Evolutionary conservation across 2,797 vertebrate genomes (phyloP).

Genomic region (Schizothorax lantsangensis): DNA sequence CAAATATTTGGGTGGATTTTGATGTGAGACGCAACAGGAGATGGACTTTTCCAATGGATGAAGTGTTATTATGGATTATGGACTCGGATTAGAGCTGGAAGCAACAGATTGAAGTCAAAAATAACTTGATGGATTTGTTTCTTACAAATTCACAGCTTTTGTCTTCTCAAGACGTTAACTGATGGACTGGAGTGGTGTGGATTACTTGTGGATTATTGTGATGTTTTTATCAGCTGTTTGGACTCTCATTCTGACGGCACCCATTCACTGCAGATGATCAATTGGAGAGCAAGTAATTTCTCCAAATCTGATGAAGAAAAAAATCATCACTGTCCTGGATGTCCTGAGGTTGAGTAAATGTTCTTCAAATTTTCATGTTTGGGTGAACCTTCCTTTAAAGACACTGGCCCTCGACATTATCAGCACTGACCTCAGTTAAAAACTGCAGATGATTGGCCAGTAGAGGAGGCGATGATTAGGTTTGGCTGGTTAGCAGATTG

Average conservation of each 20-base stretch:
- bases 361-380: background rate
- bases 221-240: constrained; percentile 1
- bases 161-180: background rate
- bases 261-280: background rate
- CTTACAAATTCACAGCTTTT: background rate
- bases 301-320: background rate
- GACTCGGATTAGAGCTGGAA: too few relatives aligned
- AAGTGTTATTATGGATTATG: background rate
- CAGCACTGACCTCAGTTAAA: constrained; percentile 1
- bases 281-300: background rate
- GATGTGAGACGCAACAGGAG: too few relatives aligned
- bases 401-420: background rate
- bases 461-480: background rate
- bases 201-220: background rate
- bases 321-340: background rate
- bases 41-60: too few relatives aligned
- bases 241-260: background rate
- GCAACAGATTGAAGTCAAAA: background rate
- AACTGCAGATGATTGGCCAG: background rate
- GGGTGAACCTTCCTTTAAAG: background rate
- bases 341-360: background rate
- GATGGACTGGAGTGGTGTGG: background rate
- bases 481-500: background rate
- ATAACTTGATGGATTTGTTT: background rate
- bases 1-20: too few relatives aligned